Conservation (phyloP, 2,797 vertebrate species). For the Parambassis ranga region DNA sequence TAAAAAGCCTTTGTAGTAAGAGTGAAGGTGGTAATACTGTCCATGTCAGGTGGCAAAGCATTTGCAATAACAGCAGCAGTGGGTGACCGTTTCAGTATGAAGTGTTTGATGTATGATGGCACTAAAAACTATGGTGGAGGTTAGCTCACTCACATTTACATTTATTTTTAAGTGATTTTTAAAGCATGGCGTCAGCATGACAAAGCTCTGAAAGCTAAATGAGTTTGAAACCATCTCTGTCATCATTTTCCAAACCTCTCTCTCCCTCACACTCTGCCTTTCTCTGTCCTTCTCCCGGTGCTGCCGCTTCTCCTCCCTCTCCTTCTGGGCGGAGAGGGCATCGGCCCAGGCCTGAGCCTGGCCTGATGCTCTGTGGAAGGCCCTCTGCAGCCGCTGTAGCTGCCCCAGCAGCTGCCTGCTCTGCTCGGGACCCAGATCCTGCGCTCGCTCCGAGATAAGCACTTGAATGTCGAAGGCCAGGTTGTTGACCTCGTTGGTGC, state of each 20-base stretch:
- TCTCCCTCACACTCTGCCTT: slow-evolving; percentile 69
- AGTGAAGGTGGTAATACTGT: slow-evolving; percentile 17
- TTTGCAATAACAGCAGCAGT: slow-evolving; percentile 37
- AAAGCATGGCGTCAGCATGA: slow-evolving; percentile 30
- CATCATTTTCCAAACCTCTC: slow-evolving; percentile 81
- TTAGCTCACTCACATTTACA: slow-evolving; percentile 26
- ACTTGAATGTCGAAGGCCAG: slow-evolving; percentile 86
- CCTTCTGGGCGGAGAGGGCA: slow-evolving; percentile 79
- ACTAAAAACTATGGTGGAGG: slow-evolving; percentile 2
- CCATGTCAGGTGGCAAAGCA: slow-evolving; percentile 22
- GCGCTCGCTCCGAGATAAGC: slow-evolving; percentile 91
- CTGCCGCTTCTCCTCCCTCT: slow-evolving; percentile 64
- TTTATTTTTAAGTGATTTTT: no score
- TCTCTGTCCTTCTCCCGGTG: slow-evolving; percentile 58
- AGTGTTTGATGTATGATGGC: not conserved
- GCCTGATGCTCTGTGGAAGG: slow-evolving; percentile 84
- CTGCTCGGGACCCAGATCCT: slow-evolving; percentile 88
- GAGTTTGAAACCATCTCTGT: slow-evolving; percentile 26
- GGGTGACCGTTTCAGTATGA: not conserved
- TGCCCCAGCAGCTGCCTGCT: slow-evolving; percentile 86
- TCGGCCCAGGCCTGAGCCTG: slow-evolving; percentile 74
- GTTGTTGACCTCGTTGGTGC: slow-evolving; percentile 80
- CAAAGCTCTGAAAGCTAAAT: not conserved
- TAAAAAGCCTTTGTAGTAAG: slow-evolving; percentile 13
- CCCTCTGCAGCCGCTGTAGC: slow-evolving; percentile 88